Percentiles rank a stretch among this genome's conserved stretches.
These are phyloP conservation scores for Holocentrus rufus DNA, from an alignment of 2,797 vertebrate species.

Conservation along the genomic window DNA sequence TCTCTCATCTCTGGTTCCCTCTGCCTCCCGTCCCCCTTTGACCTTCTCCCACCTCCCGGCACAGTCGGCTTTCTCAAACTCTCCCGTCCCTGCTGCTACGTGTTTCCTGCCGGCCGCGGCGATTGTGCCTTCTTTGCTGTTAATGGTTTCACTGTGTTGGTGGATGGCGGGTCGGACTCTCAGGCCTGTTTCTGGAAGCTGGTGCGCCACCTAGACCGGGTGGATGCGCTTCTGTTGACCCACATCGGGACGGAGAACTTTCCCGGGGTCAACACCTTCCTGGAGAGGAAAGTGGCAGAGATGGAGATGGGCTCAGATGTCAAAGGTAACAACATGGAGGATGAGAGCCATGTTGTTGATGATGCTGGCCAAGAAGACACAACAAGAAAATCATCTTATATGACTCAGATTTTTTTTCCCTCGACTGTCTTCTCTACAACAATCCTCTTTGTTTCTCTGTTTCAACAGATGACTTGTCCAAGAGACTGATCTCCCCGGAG, in stretches of 20 bases:
- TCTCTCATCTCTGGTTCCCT: conserved; percentile 83
- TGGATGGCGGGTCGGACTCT: conserved; percentile 92
- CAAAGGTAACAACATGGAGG: conserved; percentile 84
- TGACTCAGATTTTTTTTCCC: background rate
- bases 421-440: background rate
- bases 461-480: conserved; percentile 82
- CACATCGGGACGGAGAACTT: conserved; percentile 84
- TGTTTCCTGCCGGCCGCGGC: conserved; percentile 93
- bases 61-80: conserved; percentile 95
- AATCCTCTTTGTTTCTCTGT: background rate
- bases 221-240: conserved; percentile 92
- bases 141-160: conserved; percentile 92
- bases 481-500: conserved; percentile 91
- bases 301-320: conserved; percentile 84
- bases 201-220: conserved; percentile 93
- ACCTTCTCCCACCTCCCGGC: conserved; percentile 92
- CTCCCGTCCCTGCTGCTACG: conserved; percentile 95
- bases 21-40: conserved; percentile 87
- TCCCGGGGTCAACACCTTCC: conserved; percentile 87
- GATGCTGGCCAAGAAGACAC: background rate
- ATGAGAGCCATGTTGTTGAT: conserved; percentile 44
- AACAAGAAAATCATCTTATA: background rate
- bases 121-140: conserved; percentile 95
- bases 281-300: conserved; percentile 91
- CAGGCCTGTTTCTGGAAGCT: conserved; percentile 97